Base-by-base conservation (phyloP, 2,113 vertebrate genomes). In the Donacobius atricapilla region DNA sequence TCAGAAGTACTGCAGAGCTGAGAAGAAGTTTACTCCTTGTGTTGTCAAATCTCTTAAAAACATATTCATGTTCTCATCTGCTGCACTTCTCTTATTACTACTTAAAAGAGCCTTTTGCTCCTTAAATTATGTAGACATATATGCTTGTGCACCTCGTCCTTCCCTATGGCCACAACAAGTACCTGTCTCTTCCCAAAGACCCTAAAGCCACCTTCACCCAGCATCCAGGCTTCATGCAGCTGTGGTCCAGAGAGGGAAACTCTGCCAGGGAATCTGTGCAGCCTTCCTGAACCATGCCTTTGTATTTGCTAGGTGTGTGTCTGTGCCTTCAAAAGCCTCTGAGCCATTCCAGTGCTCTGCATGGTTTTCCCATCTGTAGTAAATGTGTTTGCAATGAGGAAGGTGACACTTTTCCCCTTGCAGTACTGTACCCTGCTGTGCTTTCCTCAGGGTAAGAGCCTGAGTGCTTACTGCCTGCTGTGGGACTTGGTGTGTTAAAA, bases 351-450 rank as follows among this genome's bases (percentile, higher is more conserved):
- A 2, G 13, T 2, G 2, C 40, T 56, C 58, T 61, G 56, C 28
- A 11, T 2, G 8, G 48, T 33, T 77, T 93, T 65, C 27, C 30
- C 12, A 18, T 68, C 33, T 61, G 44, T 56, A 63, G 33, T 57
- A 58, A 87, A 54, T 30, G 7, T 37, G 24, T 65, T 11, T 58
- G 40, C 54, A 71, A 25, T 0, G 7, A 51, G 83, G 75, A 39
- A 44, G 30, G 56, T 8, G 30, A 20, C 39, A 23, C 42, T 30
- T 89, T 60, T 73, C 28, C 40, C 28, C 15, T 64, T 7, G 44
- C 66, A 90, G 35, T 0, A 15, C 0, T 0, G 30, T 42, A 33
- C 25, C 33, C 69, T 45, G 47, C 57, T 0, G 1, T 0, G 1
- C 50, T 80, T 25, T 87, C 30, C 45, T 47, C 54, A 9, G 47